phyloP scores from a whole-genome alignment of 1,140 invertebrate genomes.

The Lordiphosa stackelbergi region DNA sequence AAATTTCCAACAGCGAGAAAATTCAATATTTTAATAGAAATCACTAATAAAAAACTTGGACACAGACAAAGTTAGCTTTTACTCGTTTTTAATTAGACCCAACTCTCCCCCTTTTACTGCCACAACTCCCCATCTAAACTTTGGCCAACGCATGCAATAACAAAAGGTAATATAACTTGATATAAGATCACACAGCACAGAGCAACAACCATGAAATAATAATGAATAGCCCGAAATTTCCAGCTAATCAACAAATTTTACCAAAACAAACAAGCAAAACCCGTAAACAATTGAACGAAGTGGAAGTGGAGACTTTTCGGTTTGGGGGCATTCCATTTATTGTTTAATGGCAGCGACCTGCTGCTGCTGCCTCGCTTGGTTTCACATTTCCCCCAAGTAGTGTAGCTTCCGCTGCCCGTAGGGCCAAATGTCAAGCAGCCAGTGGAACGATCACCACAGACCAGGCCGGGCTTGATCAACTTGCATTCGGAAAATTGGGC shows the following conservation, averaged over 20 bases:
- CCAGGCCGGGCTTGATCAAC: slow-evolving; percentile 22
- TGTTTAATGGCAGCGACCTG: slow-evolving; percentile 18
- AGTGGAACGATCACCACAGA: slow-evolving; percentile 32
- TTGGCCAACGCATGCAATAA: slow-evolving; percentile 22
- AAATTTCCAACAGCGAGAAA: no score
- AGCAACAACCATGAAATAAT: slow-evolving; percentile 38
- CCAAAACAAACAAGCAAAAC: slow-evolving; percentile 34
- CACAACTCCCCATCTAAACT: slow-evolving; percentile 15
- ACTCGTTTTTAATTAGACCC: no score
- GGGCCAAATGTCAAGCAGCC: slow-evolving; percentile 45
- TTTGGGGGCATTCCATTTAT: slow-evolving; percentile 41
- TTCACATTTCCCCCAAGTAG: slow-evolving; percentile 53
- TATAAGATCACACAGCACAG: slow-evolving; percentile 32
- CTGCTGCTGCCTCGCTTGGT: slow-evolving; percentile 48
- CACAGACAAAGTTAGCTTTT: no score
- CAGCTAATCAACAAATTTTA: slow-evolving; percentile 59
- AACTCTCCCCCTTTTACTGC: no score
- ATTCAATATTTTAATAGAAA: no score
- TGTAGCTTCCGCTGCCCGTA: slow-evolving; percentile 44
- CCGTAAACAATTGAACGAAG: slow-evolving; percentile 6
- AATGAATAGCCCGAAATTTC: slow-evolving; percentile 52
- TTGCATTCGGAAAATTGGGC: slow-evolving; percentile 51
- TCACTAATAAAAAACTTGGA: no score
- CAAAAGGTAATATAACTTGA: slow-evolving; percentile 36
- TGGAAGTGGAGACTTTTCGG: slow-evolving; percentile 24